These are phyloP conservation scores for Bungarus multicinctus DNA, from an alignment of 2,113 vertebrate genomes.

Conservation along the genomic window DNA sequence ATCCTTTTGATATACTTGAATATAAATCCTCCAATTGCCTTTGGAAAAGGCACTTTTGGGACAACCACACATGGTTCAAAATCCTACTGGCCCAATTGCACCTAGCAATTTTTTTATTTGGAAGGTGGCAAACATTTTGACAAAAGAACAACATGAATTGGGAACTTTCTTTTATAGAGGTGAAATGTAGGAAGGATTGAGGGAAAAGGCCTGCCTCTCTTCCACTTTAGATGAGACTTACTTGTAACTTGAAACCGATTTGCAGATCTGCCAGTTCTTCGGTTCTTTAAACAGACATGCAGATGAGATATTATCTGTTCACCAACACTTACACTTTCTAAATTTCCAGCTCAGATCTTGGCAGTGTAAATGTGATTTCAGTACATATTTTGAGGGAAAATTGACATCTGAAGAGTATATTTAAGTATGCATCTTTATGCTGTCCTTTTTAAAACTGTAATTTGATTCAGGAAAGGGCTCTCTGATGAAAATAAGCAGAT, in stretches of 20 bases:
- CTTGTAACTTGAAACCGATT: background rate
- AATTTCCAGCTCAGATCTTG: background rate
- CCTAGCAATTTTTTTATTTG: background rate
- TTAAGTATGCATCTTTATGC: background rate
- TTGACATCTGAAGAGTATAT: background rate
- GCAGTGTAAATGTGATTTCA: background rate
- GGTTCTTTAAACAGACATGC: background rate
- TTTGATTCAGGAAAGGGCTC: background rate
- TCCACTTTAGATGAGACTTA: background rate
- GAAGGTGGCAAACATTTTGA: background rate
- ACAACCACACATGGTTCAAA: background rate
- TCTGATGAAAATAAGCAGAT: background rate
- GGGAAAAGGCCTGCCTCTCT: background rate
- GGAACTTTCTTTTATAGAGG: background rate
- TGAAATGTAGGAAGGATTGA: background rate
- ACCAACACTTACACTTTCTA: background rate
- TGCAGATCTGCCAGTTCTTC: background rate
- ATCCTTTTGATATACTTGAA: too few relatives aligned
- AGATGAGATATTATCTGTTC: background rate
- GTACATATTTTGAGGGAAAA: background rate
- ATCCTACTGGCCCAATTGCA: background rate
- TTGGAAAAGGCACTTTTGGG: too few relatives aligned
- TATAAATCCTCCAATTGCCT: too few relatives aligned
- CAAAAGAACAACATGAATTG: background rate
- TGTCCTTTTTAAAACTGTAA: background rate